These are phyloP conservation scores for Synergus japonicus DNA, from an alignment of 2,888 invertebrate genomes.

Conservation along the genomic window DNA sequence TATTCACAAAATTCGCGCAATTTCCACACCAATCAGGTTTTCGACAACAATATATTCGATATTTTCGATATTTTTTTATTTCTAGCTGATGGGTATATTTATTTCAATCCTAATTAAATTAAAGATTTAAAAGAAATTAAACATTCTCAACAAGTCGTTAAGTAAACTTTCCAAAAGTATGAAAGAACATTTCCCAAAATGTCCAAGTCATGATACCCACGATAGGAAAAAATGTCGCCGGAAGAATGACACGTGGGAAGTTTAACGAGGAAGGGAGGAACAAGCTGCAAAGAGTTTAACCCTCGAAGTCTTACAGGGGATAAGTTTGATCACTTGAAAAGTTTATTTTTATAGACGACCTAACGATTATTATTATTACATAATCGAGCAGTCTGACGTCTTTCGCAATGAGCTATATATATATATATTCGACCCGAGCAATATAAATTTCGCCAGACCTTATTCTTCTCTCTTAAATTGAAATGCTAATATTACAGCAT, in stretches of 20 bases:
- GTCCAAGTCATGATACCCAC: not conserved
- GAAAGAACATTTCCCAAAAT: not conserved
- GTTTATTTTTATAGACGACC: not conserved
- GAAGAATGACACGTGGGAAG: slow-evolving; percentile 30
- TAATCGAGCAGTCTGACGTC: not conserved
- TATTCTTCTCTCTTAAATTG: not conserved
- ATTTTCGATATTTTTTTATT: too few relatives aligned
- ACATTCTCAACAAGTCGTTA: not conserved
- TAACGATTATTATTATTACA: not conserved
- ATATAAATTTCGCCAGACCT: not conserved
- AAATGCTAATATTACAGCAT: not conserved
- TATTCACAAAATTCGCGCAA: too few relatives aligned
- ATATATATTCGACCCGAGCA: too few relatives aligned
- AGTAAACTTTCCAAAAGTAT: not conserved
- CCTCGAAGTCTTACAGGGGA: not conserved
- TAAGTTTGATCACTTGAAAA: slow-evolving; percentile 7
- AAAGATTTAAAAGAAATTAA: too few relatives aligned
- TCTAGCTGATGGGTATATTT: too few relatives aligned
- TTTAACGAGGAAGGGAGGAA: slow-evolving; percentile 7
- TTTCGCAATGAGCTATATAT: not conserved
- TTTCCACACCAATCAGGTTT: too few relatives aligned
- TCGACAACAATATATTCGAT: too few relatives aligned
- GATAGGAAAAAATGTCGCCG: slow-evolving; percentile 31
- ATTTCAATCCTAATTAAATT: too few relatives aligned
- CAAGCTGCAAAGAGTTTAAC: slow-evolving; percentile 8